Base-by-base conservation (phyloP, 2,888 invertebrate species). In the Hydroisotoma schaefferi region DNA sequence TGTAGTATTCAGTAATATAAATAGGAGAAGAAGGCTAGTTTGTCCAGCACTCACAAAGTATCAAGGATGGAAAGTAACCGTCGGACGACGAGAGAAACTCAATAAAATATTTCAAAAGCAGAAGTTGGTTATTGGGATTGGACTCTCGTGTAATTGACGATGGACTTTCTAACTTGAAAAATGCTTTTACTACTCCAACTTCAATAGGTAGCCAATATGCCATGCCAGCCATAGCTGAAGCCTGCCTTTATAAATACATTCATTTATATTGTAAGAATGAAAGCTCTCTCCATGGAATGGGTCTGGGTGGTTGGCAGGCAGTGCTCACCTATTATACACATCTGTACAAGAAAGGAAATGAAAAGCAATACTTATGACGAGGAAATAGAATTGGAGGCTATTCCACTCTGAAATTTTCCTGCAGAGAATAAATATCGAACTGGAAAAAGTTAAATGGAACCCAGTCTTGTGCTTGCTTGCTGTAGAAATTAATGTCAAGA, bases 101-200 rank as follows among this genome's bases (percentile, higher is more conserved):
- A 68, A 68, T 68, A 68, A 68, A 68, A 68, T 65, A 68, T 68
- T 68, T 68, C 68, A 68, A 65, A 63, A 68, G 63, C 68, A 68
- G 68, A 68, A 65, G 63, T 56, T 59, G 43, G 43, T 44, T 44
- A 29, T 33, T 56, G 44, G 54, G 40, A 12, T 46, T 23, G 22
- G 22, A 25, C 23, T 10, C 46, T 23, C 23, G 33, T 8, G 46
- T 46, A 46, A 46, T 46, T 25, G 33, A 37, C 29, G n/a, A n/a
- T n/a, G n/a, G n/a, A n/a, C n/a, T n/a, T n/a, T n/a, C n/a, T n/a
- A n/a, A n/a, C n/a, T n/a, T n/a, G n/a, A n/a, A n/a, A n/a, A n/a
- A n/a, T n/a, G n/a, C n/a, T n/a, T n/a, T n/a, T n/a, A n/a, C n/a
- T n/a, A n/a, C n/a, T n/a, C n/a, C n/a, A 55, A n/a, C n/a, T n/a